phyloP scores from a whole-genome alignment of 2,888 invertebrate genomes.

The Dascillus cervinus region DNA sequence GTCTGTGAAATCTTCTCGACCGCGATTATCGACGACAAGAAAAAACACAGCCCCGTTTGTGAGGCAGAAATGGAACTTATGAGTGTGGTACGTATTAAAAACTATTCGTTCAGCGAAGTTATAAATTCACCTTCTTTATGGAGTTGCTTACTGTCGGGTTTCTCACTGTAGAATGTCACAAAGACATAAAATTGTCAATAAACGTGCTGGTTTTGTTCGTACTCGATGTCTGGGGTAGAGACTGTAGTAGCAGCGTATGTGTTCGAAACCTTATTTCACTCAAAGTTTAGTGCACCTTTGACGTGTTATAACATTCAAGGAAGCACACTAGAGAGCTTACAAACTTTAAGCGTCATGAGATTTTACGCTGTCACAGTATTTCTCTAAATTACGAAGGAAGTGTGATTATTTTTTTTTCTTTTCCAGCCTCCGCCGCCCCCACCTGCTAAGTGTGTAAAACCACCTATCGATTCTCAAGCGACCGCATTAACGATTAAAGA shows the following conservation, averaged over 20 bases:
- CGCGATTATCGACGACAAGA: conserved; percentile 11
- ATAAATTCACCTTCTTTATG: neutral
- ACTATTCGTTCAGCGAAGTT: neutral
- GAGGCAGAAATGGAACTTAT: conserved; percentile 26
- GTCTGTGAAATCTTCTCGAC: conserved; percentile 20
- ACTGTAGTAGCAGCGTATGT: conserved; percentile 10
- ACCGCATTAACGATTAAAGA: conserved; percentile 21
- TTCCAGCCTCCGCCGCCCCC: conserved; percentile 15
- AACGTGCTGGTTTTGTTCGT: conserved; percentile 12
- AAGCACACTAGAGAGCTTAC: conserved; percentile 7
- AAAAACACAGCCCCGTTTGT: conserved; percentile 26
- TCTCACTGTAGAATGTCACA: conserved; percentile 9
- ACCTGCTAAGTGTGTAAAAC: conserved; percentile 20
- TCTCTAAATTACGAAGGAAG: no score
- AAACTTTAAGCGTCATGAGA: no score
- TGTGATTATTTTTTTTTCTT: no score
- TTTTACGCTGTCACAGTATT: no score
- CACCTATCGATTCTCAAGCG: conserved; percentile 22
- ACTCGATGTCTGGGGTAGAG: conserved; percentile 13
- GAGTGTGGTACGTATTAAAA: conserved; percentile 23
- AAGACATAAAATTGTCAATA: conserved; percentile 12
- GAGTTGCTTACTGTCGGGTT: neutral
- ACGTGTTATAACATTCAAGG: conserved; percentile 8
- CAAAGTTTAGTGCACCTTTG: conserved; percentile 14
- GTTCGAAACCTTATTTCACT: conserved; percentile 11